A percentile compares a stretch with the other conserved stretches of the same genome.
These are phyloP conservation scores for Cheilosia urbana DNA, from an alignment of 2,888 invertebrate genomes.

Conservation along the genomic window DNA sequence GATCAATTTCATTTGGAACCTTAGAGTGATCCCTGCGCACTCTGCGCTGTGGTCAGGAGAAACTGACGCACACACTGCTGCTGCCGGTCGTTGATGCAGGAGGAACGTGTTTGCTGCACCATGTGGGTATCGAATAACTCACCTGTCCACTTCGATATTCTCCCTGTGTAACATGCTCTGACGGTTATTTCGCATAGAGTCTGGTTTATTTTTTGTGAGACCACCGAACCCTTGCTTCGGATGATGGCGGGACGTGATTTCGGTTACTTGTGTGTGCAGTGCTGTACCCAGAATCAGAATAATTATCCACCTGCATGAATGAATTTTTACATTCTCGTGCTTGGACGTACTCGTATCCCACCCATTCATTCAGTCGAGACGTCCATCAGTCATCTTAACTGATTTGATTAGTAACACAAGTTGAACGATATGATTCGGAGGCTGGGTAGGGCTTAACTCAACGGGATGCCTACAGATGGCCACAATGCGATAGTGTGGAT, in stretches of 20 bases:
- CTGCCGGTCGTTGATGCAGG: slow-evolving; percentile 19
- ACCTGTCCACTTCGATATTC: slow-evolving; percentile 74
- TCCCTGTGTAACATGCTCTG: slow-evolving; percentile 56
- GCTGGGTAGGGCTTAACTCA: slow-evolving; percentile 35
- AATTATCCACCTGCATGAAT: slow-evolving; percentile 73
- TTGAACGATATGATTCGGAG: slow-evolving; percentile 51
- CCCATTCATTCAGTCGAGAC: slow-evolving; percentile 35
- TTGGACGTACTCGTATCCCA: neutral
- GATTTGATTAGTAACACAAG: slow-evolving; percentile 70
- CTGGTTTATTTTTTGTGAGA: slow-evolving; percentile 55
- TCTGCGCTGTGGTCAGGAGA: slow-evolving; percentile 28
- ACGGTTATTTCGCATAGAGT: slow-evolving; percentile 74
- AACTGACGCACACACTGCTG: slow-evolving; percentile 4
- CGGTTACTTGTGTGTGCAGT: slow-evolving; percentile 5
- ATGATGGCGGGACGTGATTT: neutral
- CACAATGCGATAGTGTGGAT: slow-evolving; percentile 56
- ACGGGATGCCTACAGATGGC: slow-evolving; percentile 56
- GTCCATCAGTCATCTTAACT: slow-evolving; percentile 67
- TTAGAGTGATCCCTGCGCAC: slow-evolving; percentile 57
- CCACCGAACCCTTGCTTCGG: neutral
- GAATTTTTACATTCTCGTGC: slow-evolving; percentile 33
- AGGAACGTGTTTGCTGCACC: slow-evolving; percentile 69
- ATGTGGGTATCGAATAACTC: slow-evolving; percentile 75
- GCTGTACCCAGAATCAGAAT: slow-evolving; percentile 57
- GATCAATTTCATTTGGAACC: slow-evolving; percentile 72